phyloP scores from a whole-genome alignment of 2,888 invertebrate genomes.

The Andrena chrysosceles region DNA sequence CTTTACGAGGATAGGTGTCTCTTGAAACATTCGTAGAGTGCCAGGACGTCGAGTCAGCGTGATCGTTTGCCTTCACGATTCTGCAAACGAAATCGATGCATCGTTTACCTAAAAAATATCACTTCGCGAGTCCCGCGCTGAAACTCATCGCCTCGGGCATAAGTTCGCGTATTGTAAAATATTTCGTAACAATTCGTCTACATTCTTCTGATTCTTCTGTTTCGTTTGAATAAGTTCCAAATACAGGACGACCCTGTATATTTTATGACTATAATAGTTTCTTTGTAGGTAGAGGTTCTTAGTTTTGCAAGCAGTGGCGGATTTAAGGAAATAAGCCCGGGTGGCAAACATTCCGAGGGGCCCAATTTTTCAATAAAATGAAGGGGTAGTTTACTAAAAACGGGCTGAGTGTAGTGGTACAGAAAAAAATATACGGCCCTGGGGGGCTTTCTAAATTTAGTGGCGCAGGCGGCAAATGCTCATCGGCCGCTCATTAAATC shows the following conservation, averaged over 20 bases:
- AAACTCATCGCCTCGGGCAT: constrained; percentile 53
- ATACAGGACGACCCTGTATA: background rate
- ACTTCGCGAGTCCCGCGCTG: constrained; percentile 4
- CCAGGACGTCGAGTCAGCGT: constrained; percentile 50
- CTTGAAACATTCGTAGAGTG: constrained; percentile 54
- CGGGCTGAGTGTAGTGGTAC: too few species aligned
- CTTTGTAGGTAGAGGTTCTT: too few species aligned
- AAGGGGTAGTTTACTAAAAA: too few species aligned
- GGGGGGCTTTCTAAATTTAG: too few species aligned
- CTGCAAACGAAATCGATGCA: constrained; percentile 4
- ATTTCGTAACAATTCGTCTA: constrained; percentile 3
- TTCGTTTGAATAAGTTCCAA: constrained; percentile 2
- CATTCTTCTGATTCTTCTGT: background rate
- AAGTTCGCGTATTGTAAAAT: constrained; percentile 37
- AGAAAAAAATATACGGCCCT: too few species aligned
- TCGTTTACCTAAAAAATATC: constrained; percentile 37
- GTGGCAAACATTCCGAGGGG: too few species aligned
- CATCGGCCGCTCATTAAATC: too few species aligned
- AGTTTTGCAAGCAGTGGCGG: too few species aligned
- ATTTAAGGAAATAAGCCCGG: too few species aligned
- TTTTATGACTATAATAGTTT: too few species aligned
- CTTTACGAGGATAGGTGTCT: constrained; percentile 37
- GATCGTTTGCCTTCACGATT: background rate
- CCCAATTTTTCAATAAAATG: too few species aligned
- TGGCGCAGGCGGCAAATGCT: too few species aligned